Evolutionary conservation across 1,140 invertebrate genomes (phyloP).

Genomic region (Marisa cornuarietis): DNA sequence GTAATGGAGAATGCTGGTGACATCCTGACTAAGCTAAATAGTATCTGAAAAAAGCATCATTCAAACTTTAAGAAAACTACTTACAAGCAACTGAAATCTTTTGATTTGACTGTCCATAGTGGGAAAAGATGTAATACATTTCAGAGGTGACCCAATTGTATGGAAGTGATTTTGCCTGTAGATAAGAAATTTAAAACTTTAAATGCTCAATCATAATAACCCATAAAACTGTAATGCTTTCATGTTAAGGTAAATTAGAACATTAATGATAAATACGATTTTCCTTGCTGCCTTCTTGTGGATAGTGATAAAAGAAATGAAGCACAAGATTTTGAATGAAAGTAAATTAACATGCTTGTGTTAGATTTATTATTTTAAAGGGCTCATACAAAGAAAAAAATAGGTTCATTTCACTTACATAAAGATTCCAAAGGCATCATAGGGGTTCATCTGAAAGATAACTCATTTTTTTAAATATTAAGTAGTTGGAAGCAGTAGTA

Average conservation of each 20-base stretch:
- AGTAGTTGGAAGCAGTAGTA: no score
- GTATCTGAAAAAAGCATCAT: background rate
- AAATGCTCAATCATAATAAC: conserved; percentile 4
- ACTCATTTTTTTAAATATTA: background rate
- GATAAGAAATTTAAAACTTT: conserved; percentile 2
- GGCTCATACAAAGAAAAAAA: no score
- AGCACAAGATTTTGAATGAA: no score
- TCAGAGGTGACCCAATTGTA: conserved; percentile 67
- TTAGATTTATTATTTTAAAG: no score
- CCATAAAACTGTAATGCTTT: background rate
- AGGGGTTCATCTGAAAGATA: conserved; percentile 60
- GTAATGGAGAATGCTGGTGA: no score
- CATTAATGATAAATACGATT: background rate
- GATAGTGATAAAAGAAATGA: no score
- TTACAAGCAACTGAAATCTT: conserved; percentile 64
- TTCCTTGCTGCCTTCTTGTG: no score
- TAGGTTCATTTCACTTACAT: conserved; percentile 61
- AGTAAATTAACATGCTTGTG: no score
- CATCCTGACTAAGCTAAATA: no score
- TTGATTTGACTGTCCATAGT: conserved; percentile 60
- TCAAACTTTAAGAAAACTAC: conserved; percentile 22
- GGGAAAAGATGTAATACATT: conserved; percentile 64
- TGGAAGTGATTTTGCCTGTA: conserved; percentile 67
- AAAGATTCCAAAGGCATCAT: conserved; percentile 69
- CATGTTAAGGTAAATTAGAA: background rate